phyloP scores from a whole-genome alignment of 2,113 vertebrate species.

The Zosterops pallidus region DNA sequence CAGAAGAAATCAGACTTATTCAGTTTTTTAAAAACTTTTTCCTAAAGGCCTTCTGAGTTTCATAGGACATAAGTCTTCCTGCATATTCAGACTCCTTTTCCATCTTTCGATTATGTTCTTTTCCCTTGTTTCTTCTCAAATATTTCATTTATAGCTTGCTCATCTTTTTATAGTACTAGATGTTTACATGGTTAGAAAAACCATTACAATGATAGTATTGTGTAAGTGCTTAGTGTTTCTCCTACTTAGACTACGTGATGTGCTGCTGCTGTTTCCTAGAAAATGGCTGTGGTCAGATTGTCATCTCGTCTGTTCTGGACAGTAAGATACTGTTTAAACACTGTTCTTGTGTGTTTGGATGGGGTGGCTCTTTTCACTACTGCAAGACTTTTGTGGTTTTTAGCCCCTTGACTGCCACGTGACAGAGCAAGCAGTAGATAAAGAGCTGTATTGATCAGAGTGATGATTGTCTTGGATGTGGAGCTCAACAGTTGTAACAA shows the following conservation, averaged over 20 bases:
- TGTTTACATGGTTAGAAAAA: conserved; percentile 62
- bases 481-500: not conserved
- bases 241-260: not conserved
- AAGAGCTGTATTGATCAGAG: conserved; percentile 31
- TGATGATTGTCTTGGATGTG: not conserved
- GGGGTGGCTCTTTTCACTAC: conserved; percentile 60
- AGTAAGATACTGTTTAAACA: conserved; percentile 63
- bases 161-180: conserved; percentile 33
- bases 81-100: not conserved
- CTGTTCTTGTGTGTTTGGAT: conserved; percentile 13
- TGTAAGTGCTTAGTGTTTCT: conserved; percentile 44
- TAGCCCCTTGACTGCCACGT: conserved; percentile 57
- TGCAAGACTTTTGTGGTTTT: not conserved
- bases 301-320: conserved; percentile 38
- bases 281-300: conserved; percentile 62
- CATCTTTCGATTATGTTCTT: not conserved
- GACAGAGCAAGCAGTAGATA: conserved; percentile 51
- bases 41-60: not conserved
- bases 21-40: not conserved
- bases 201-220: conserved; percentile 44
- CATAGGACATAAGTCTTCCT: not conserved
- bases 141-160: conserved; percentile 22
- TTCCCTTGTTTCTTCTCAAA: not conserved
- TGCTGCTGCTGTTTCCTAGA: conserved; percentile 56
- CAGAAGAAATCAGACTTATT: not conserved